Evolutionary conservation across 2,888 invertebrate species (phyloP).

Genomic region (Leptinotarsa juncta): DNA sequence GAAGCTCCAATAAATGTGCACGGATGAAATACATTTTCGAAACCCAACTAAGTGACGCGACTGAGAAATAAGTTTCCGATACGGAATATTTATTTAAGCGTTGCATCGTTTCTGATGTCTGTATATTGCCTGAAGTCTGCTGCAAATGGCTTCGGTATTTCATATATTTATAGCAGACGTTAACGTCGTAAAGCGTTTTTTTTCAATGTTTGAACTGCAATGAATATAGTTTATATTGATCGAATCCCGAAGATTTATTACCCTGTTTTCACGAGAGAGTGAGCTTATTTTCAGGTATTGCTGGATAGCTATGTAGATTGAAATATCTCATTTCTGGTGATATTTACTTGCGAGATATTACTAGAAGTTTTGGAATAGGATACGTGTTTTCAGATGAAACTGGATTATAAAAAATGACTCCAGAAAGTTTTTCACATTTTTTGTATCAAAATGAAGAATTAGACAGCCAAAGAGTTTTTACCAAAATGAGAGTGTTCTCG

Average conservation of each 20-base stretch:
- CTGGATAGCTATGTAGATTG: background rate
- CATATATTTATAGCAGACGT: constrained; percentile 18
- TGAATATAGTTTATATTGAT: constrained; percentile 8
- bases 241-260: background rate
- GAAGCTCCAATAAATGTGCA: too few species aligned
- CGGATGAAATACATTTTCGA: too few species aligned
- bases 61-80: background rate
- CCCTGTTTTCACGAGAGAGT: constrained; percentile 4
- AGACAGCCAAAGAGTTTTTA: too few species aligned
- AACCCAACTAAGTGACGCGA: background rate
- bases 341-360: background rate
- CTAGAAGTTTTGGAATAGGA: too few species aligned
- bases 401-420: too few species aligned
- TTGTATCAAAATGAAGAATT: too few species aligned
- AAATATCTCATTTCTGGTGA: background rate
- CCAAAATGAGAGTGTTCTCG: too few species aligned
- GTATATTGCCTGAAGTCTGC: constrained; percentile 16
- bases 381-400: too few species aligned
- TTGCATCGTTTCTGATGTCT: constrained; percentile 5
- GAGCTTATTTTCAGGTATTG: background rate
- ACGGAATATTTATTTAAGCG: background rate
- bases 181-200: constrained; percentile 15
- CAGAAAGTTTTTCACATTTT: too few species aligned
- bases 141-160: constrained; percentile 13
- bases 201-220: constrained; percentile 7